Conservation (phyloP, 1,140 invertebrate genomes). For the Nasonia vitripennis region DNA sequence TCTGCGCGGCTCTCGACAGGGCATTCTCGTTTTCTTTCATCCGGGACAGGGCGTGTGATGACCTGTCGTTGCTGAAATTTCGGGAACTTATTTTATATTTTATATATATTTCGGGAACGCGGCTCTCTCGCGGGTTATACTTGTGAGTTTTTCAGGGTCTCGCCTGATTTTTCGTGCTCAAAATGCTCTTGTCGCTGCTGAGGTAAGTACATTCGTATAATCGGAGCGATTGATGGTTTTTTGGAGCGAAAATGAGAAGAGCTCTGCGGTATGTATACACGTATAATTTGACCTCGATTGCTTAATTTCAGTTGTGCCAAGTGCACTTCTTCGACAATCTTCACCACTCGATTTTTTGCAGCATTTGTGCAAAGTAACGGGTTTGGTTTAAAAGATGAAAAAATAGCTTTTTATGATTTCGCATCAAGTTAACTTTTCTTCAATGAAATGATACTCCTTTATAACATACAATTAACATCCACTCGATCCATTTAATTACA, state of each 20-base stretch:
- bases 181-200: neutral
- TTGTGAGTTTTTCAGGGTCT: neutral
- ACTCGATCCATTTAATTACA: neutral
- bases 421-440: no score
- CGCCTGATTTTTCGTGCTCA: neutral
- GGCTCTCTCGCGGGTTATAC: neutral
- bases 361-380: slow-evolving; percentile 15
- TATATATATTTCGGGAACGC: no score
- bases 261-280: neutral
- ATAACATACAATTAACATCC: neutral
- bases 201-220: no score
- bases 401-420: no score
- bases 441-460: no score
- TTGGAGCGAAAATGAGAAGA: neutral
- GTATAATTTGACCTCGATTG: slow-evolving; percentile 40
- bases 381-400: no score
- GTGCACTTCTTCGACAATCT: neutral
- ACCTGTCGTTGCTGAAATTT: slow-evolving; percentile 44
- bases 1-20: neutral
- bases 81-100: slow-evolving; percentile 51
- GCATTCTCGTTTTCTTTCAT: slow-evolving; percentile 20
- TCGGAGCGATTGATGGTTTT: neutral
- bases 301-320: slow-evolving; percentile 32
- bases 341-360: neutral
- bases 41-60: slow-evolving; percentile 10